Evolutionary conservation across 1,140 invertebrate genomes (phyloP).

Genomic region (Scylla paramamosain): DNA sequence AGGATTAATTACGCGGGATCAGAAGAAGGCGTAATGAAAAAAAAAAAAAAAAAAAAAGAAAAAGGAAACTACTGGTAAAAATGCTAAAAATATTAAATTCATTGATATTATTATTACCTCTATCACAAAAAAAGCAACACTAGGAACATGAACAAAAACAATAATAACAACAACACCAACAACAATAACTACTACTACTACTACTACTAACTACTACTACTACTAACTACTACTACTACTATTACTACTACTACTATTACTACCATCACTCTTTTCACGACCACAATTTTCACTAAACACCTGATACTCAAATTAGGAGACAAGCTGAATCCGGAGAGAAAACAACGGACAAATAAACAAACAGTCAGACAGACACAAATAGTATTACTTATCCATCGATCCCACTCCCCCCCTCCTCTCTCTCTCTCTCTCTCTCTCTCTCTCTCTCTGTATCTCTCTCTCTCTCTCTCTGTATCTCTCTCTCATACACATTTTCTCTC

Average conservation of each 20-base stretch:
- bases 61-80: background rate
- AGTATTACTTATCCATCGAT: background rate
- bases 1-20: conserved; percentile 13
- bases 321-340: too few relatives aligned
- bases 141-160: too few relatives aligned
- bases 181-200: background rate
- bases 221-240: too few relatives aligned
- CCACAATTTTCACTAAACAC: too few relatives aligned
- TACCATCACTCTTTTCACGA: too few relatives aligned
- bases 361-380: too few relatives aligned
- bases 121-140: background rate
- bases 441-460: background rate
- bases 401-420: background rate
- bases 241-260: background rate
- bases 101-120: too few relatives aligned
- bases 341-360: too few relatives aligned
- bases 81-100: too few relatives aligned
- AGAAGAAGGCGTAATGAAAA: background rate
- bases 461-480: background rate
- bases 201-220: background rate
- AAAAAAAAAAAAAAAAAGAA: background rate
- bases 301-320: too few relatives aligned
- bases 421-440: background rate
- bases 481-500: background rate
- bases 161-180: too few relatives aligned